Base-by-base conservation (phyloP, 2,797 vertebrate species). In the Sebastes nivosus region DNA sequence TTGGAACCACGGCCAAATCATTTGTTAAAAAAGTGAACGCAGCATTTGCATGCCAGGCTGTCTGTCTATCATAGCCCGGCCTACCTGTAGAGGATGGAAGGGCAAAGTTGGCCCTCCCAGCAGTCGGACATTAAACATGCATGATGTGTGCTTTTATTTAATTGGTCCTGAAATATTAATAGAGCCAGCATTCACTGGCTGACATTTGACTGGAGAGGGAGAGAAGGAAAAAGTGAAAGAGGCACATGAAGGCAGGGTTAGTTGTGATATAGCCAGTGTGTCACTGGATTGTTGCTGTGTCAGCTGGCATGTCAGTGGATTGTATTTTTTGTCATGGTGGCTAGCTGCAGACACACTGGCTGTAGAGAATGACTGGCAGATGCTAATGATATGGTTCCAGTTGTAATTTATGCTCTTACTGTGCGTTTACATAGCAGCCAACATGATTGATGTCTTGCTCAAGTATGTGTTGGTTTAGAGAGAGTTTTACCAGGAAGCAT, bases 161-260 rank as follows among this genome's bases (percentile, higher is more conserved):
- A 95, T 95, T 95, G 94, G 87, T 90, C 78, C 70, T 96, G 82
- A 95, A 95, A 94, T 95, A 95, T 95, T 95, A 86, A 96, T 93
- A 84, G 38, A 79, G 72, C 73, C 92, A 88, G 83, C 89, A 92
- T 93, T 93, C 92, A 92, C 77, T 80, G 72, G 76, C 85, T 95
- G 94, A 94, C 88, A 95, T 95, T 94, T 94, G 90, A 94, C 91
- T 88, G 79, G 78, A 80, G 85, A 72, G 67, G 25, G 80, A 75
- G 76, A 34, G 52, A 60, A 32, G 29, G 30, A 63, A 36, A 67
- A 57, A 79, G 66, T 20, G 67, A 68, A 59, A 72, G 74, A 76
- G 69, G 66, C 10, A 68, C 55, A 77, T 14, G 34, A 75, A 75
- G 60, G 27, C 50, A 16, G 30, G 42, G 50, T 24, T 67, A 55